Evolutionary conservation across 2,888 invertebrate genomes (phyloP).

Genomic region (Meta bourneti): DNA sequence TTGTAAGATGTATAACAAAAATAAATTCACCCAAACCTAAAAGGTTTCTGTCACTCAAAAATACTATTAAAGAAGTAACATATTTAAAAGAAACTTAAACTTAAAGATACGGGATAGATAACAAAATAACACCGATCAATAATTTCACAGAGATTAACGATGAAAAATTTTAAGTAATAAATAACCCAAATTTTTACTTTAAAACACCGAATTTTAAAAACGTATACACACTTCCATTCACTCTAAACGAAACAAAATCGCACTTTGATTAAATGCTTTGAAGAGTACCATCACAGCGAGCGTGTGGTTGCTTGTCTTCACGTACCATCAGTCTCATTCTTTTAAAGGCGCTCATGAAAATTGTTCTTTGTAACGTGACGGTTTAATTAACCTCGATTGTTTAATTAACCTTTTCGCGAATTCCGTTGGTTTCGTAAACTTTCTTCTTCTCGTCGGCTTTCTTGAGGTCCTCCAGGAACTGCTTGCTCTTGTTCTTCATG

Average conservation of each 20-base stretch:
- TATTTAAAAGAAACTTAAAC: background rate
- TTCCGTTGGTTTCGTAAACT: background rate
- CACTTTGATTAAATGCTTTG: background rate
- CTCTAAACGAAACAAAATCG: background rate
- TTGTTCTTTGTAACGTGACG: no score
- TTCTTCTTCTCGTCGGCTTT: constrained; percentile 17
- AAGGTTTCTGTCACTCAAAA: no score
- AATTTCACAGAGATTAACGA: background rate
- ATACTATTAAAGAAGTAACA: background rate
- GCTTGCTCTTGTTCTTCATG: constrained; percentile 61
- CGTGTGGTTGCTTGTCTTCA: no score
- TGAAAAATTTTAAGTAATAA: background rate
- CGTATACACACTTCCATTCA: background rate
- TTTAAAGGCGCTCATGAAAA: no score
- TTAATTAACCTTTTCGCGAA: no score
- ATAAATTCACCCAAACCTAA: background rate
- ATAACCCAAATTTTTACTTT: background rate
- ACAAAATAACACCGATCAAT: background rate
- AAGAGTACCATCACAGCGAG: no score
- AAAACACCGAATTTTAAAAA: background rate
- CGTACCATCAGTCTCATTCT: no score
- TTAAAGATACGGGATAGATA: background rate
- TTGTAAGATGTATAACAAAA: background rate
- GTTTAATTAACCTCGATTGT: no score
- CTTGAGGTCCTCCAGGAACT: constrained; percentile 57